Percentiles rank a stretch among this genome's conserved stretches.
These are phyloP conservation scores for Porites lobata DNA, from an alignment of 92 coral and sea anemone species.

Conservation along the genomic window DNA sequence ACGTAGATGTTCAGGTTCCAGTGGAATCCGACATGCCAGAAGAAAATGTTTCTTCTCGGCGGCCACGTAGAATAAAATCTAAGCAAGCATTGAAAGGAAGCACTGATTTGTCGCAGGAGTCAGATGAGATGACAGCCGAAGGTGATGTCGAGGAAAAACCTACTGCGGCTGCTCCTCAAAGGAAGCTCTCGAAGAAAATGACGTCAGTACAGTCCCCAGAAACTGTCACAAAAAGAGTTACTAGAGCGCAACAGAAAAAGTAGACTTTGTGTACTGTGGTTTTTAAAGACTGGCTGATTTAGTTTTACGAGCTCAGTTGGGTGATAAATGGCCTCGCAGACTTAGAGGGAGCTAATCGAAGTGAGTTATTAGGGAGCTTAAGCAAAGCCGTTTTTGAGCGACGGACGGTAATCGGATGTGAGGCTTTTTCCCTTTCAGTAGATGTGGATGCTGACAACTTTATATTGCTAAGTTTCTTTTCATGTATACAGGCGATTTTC, in stretches of 20 bases:
- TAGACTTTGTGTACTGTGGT: neutral
- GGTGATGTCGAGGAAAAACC: neutral
- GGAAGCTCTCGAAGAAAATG: neutral
- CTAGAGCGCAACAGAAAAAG: slow-evolving; percentile 41
- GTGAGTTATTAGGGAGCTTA: no score
- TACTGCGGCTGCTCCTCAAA: neutral
- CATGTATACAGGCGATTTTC: no score
- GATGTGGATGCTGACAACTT: no score
- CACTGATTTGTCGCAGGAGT: slow-evolving; percentile 10
- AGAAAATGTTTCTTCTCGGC: slow-evolving; percentile 14
- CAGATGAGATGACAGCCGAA: neutral
- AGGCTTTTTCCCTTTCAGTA: no score
- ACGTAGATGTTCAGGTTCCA: neutral
- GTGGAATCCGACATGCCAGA: neutral
- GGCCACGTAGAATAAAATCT: slow-evolving; percentile 2
- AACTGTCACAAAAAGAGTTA: slow-evolving; percentile 39
- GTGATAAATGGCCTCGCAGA: no score
- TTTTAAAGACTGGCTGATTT: no score
- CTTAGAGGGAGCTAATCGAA: no score
- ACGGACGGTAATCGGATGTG: no score
- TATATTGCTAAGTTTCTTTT: no score
- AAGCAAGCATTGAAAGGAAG: slow-evolving; percentile 4
- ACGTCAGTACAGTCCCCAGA: slow-evolving; percentile 16
- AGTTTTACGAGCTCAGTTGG: no score
- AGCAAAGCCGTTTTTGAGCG: no score